These are phyloP conservation scores for Dolichopus griseipennis DNA, from an alignment of 2,888 invertebrate species.

Conservation along the genomic window DNA sequence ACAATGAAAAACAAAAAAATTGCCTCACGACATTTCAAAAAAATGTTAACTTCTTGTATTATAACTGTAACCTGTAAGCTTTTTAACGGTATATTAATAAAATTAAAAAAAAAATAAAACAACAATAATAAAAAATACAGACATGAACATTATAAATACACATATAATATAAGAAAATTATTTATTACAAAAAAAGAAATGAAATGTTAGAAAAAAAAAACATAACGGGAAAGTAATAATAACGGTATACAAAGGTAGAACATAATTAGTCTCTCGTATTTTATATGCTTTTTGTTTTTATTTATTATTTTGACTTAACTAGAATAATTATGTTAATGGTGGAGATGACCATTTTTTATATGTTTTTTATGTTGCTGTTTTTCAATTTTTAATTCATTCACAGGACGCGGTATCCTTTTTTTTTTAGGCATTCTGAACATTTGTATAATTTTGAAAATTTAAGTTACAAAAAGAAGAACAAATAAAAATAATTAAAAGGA, in stretches of 20 bases:
- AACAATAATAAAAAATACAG: too few species aligned
- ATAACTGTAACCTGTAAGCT: neutral
- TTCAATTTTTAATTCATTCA: neutral
- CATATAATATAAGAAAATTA: neutral
- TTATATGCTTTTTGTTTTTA: neutral
- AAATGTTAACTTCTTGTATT: slow-evolving; percentile 1
- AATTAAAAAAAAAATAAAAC: too few species aligned
- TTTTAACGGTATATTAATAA: neutral
- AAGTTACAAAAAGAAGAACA: too few species aligned
- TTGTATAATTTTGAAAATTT: too few species aligned
- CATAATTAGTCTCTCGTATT: neutral
- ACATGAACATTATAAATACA: neutral
- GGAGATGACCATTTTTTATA: neutral
- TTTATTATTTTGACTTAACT: neutral
- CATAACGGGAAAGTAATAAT: neutral
- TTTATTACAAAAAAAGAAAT: neutral
- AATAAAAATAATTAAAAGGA: too few species aligned
- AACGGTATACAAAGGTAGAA: neutral
- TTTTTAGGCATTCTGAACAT: neutral
- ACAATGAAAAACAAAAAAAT: neutral
- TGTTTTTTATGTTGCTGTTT: too few species aligned
- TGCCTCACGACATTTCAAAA: neutral
- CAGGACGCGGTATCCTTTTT: neutral
- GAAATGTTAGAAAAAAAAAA: neutral
- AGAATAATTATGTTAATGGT: neutral